Evolutionary conservation across 2,888 invertebrate genomes (phyloP).

Genomic region (Eumacrocentrus americanus): DNA sequence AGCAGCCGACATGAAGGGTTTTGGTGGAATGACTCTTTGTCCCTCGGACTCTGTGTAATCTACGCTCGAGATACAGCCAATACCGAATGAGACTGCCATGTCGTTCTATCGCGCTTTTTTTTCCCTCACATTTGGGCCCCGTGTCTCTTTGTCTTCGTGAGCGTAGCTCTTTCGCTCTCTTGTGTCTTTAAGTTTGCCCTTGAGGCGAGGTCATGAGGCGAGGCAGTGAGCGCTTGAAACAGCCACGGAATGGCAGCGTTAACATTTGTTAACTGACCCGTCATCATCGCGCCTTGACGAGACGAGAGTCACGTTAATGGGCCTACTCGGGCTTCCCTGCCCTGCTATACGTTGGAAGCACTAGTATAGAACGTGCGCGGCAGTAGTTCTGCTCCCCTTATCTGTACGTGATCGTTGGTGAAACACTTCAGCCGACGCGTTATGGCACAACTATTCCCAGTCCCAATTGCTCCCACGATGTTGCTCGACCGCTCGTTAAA

Average conservation of each 20-base stretch:
- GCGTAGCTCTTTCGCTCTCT: conserved; percentile 12
- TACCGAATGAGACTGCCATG: conserved; percentile 46
- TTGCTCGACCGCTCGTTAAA: conserved; percentile 11
- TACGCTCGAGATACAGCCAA: conserved; percentile 55
- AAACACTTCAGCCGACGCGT: background rate
- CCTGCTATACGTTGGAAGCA: background rate
- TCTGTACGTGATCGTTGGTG: conserved; percentile 14
- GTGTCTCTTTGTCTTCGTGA: conserved; percentile 13
- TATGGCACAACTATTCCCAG: background rate
- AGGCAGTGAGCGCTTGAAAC: conserved; percentile 38
- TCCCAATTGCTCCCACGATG: conserved; percentile 10
- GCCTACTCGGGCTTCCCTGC: background rate
- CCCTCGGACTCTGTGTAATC: conserved; percentile 44
- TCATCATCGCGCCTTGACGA: conserved; percentile 30
- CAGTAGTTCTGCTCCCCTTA: conserved; percentile 1
- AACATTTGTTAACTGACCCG: conserved; percentile 43
- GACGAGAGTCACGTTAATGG: conserved; percentile 25
- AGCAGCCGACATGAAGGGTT: conserved; percentile 2
- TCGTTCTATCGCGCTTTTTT: conserved; percentile 42
- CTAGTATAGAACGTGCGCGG: conserved; percentile 3
- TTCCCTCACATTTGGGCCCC: conserved; percentile 23
- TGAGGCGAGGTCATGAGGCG: conserved; percentile 27
- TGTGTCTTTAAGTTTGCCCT: conserved; percentile 18
- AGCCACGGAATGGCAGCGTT: conserved; percentile 42
- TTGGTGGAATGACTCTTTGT: conserved; percentile 23